Base-by-base conservation (phyloP, 2,797 vertebrate genomes). In the Hippoglossus hippoglossus region DNA sequence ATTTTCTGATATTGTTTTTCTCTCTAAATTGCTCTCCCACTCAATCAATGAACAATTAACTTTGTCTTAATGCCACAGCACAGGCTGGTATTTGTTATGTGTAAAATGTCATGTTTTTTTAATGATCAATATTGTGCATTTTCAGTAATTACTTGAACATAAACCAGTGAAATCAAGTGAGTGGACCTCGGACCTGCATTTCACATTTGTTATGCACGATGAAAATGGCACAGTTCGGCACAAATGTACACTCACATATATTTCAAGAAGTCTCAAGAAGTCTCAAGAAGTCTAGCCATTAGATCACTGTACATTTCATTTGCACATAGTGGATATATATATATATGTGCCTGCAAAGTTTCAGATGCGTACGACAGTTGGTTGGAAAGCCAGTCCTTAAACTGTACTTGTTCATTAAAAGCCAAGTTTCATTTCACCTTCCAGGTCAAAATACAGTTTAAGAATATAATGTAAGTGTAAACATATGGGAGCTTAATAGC, bases 81-180 rank as follows among this genome's bases (percentile, higher is more conserved):
- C 71, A 65, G 24, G 39, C 49, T 71, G 71, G 65, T 70, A 83
- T 80, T 86, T 85, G 71, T 72, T 70, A 22, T 52, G 73, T 71
- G 71, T 61, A 72, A 86, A 89, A 86, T 87, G 87, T 79, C 85
- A 88, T 67, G 75, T 68, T 84, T 89, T 82, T 83, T 78, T 80
- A 80, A 77, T 81, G 64, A 87, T 88, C 76, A 83, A 85, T 90
- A 81, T 49, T 73, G 50, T 69, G 50, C 39, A 81, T 77, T 86
- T 72, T 57, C 68, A 44, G 28, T 67, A 67, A 89, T 85, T 68
- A 73, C 36, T 68, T 62, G 31, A 28, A 61, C 26, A 80, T 59
- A 67, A 79, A 75, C 36, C 64, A 39, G 44, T 59, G 24, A 49
- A 65, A 63, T 47, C 31, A 61, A 28, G 36, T 28, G 16, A 66